Conservation (phyloP, 2,113 vertebrate genomes). For the Ahaetulla prasina region DNA sequence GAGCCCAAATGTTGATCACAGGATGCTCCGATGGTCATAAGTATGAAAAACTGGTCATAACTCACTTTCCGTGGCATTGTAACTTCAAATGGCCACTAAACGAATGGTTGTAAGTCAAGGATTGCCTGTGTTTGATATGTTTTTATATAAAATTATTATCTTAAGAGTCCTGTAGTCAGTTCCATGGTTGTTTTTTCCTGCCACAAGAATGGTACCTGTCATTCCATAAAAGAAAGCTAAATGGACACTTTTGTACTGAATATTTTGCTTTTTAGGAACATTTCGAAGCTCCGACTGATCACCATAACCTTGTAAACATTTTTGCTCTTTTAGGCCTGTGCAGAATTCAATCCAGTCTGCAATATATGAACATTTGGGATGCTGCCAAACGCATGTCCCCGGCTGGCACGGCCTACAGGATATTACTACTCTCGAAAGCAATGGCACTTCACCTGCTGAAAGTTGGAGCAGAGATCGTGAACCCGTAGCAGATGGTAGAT, state of each 20-base stretch:
- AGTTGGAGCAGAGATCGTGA: conserved; percentile 38
- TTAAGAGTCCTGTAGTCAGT: neutral
- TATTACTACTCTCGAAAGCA: neutral
- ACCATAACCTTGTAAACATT: neutral
- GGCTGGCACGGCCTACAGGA: conserved; percentile 2
- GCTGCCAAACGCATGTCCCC: conserved; percentile 18
- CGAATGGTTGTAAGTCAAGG: neutral
- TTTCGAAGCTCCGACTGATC: neutral
- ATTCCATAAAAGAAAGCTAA: neutral
- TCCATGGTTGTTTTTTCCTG: too few relatives aligned
- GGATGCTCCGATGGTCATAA: neutral
- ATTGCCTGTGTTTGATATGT: neutral
- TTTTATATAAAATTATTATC: neutral
- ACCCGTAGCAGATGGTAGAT: neutral
- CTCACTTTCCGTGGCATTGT: neutral
- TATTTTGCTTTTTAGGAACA: neutral
- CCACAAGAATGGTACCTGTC: neutral
- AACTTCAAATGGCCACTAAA: neutral
- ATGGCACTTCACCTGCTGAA: conserved; percentile 19
- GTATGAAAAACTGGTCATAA: neutral
- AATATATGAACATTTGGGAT: neutral
- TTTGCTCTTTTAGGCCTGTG: conserved; percentile 38
- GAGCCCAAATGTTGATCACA: neutral
- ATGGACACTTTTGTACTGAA: neutral
- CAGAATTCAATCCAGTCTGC: neutral